Conservation (phyloP, 1,140 invertebrate species). For the Epicauta chinensis region DNA sequence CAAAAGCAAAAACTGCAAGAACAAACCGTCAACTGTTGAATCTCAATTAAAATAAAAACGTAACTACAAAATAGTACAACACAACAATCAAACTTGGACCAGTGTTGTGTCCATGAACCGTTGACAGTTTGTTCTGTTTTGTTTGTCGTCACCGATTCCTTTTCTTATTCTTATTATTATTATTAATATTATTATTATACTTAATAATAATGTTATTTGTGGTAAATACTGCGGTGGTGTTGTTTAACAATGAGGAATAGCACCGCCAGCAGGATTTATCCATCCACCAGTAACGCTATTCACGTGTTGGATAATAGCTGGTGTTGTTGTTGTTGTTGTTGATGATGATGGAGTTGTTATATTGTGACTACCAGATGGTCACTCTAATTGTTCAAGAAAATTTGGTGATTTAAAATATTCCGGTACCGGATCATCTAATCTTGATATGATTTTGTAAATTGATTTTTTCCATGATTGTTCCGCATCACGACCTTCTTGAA, state of each 20-base stretch:
- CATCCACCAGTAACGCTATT: too few species aligned
- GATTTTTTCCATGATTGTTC: slow-evolving; percentile 99
- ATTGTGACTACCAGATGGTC: slow-evolving; percentile 43
- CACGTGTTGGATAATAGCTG: too few species aligned
- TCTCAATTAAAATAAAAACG: too few species aligned
- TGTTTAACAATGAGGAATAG: too few species aligned
- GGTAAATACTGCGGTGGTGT: too few species aligned
- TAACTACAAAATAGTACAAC: not conserved
- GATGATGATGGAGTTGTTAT: too few species aligned
- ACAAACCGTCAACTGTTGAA: too few species aligned
- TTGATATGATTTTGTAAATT: slow-evolving; percentile 99
- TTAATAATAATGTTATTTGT: too few species aligned
- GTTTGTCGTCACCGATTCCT: slow-evolving; percentile 40
- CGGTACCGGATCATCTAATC: slow-evolving; percentile 96
- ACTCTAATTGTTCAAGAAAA: slow-evolving; percentile 98
- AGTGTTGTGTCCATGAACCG: slow-evolving; percentile 31
- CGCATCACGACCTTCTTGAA: slow-evolving; percentile 89
- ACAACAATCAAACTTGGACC: slow-evolving; percentile 10
- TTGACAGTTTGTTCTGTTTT: slow-evolving; percentile 33
- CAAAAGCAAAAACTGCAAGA: too few species aligned
- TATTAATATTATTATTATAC: not conserved
- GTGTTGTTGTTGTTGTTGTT: too few species aligned
- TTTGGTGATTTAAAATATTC: slow-evolving; percentile 99
- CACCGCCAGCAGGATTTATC: too few species aligned
- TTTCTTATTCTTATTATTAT: slow-evolving; percentile 16